Evolutionary conservation across 1,140 invertebrate species (phyloP).

Genomic region (Popillia japonica): DNA sequence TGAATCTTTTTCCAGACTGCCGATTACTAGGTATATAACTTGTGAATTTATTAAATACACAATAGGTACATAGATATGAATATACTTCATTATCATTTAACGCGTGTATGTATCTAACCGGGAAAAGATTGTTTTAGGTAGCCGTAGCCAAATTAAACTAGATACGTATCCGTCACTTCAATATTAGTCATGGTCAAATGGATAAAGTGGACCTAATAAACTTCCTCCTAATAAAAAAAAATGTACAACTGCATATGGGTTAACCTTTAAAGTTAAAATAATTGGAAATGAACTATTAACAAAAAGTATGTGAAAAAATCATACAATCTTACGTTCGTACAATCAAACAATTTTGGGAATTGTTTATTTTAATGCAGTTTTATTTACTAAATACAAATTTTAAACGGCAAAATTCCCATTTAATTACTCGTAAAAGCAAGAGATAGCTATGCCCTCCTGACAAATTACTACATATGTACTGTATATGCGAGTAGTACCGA

Average conservation of each 20-base stretch:
- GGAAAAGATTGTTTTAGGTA: not conserved
- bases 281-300: not conserved
- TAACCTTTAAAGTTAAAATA: not conserved
- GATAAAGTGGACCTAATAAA: not conserved
- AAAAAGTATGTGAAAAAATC: not conserved
- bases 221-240: not conserved
- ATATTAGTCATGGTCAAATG: not conserved
- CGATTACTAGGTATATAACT: no score
- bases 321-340: no score
- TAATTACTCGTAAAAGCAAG: no score
- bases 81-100: not conserved
- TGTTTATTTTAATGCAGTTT: no score
- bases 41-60: not conserved
- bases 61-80: not conserved
- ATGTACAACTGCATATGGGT: not conserved
- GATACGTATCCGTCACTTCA: not conserved
- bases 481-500: no score
- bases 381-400: no score
- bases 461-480: no score
- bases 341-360: no score
- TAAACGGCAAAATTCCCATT: no score
- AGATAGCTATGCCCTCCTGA: no score
- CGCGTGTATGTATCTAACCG: not conserved
- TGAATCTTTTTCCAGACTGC: no score
- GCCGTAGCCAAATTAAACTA: not conserved